A percentile compares a stretch with the other conserved stretches of the same genome.
These are phyloP conservation scores for Caenorhabditis latens DNA, from an alignment of 1,140 invertebrate species.

Conservation along the genomic window DNA sequence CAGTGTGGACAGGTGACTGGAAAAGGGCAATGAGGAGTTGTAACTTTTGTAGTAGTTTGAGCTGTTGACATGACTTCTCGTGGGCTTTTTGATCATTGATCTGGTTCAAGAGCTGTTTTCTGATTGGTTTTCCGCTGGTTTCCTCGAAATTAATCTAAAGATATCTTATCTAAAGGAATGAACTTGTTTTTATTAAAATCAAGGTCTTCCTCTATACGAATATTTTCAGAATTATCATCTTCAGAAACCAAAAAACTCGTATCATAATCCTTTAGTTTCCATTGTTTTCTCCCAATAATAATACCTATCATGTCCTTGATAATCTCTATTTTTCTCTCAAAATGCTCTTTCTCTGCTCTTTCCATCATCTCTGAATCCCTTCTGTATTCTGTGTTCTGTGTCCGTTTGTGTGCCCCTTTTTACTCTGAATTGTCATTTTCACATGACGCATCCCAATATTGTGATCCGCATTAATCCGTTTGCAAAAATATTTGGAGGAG, in stretches of 20 bases:
- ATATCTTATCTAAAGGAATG: too few species aligned
- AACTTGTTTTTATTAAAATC: too few species aligned
- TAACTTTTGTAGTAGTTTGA: too few species aligned
- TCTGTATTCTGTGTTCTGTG: neutral
- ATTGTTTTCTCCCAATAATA: neutral
- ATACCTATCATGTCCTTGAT: neutral
- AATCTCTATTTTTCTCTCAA: neutral
- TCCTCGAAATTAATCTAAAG: too few species aligned
- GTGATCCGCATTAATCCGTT: conserved; percentile 49
- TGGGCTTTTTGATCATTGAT: too few species aligned
- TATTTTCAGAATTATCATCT: neutral
- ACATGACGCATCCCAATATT: conserved; percentile 43
- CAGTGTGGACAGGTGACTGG: neutral
- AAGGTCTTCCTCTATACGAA: too few species aligned
- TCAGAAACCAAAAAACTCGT: neutral
- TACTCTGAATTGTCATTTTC: conserved; percentile 40
- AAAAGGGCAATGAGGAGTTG: too few species aligned
- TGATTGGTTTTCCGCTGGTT: too few species aligned
- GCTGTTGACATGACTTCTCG: too few species aligned
- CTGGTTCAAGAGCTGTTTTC: too few species aligned
- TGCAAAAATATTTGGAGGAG: conserved; percentile 47
- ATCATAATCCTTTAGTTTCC: neutral
- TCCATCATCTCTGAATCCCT: neutral
- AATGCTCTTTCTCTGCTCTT: neutral
- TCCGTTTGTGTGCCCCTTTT: neutral